Percentiles rank a stretch among this genome's conserved stretches.
These are phyloP conservation scores for Scatophagus argus DNA, from an alignment of 2,113 vertebrate genomes.

Conservation along the genomic window DNA sequence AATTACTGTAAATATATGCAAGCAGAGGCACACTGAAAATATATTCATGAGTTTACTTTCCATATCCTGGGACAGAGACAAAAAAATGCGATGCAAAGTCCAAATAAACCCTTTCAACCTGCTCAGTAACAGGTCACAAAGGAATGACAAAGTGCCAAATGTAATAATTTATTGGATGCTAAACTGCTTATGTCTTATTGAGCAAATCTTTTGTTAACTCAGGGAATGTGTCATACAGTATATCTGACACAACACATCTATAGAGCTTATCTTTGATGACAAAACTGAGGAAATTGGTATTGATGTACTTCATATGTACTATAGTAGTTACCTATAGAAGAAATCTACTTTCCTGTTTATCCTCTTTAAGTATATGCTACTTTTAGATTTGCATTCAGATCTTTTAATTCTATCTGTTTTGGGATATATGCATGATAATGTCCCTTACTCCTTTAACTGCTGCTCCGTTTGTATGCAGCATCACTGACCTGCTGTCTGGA, in stretches of 20 bases:
- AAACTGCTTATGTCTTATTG: background rate
- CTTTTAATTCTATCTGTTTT: background rate
- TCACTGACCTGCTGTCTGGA: background rate
- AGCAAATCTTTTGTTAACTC: background rate
- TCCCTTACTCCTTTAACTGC: background rate
- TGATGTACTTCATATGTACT: background rate
- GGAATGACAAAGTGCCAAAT: background rate
- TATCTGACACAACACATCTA: background rate
- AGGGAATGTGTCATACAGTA: background rate
- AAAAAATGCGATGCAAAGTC: background rate
- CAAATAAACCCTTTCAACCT: background rate
- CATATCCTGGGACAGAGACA: background rate
- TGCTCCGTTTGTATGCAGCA: background rate
- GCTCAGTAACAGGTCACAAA: background rate
- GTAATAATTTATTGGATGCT: background rate
- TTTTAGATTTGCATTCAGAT: background rate
- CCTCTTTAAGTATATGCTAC: background rate
- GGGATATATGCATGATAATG: background rate
- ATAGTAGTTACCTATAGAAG: background rate
- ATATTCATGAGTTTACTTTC: conserved; percentile 2
- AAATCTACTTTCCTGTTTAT: background rate
- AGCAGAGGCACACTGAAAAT: conserved; percentile 21
- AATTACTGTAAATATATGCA: conserved; percentile 35
- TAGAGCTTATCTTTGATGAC: background rate
- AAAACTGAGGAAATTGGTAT: background rate